Evolutionary conservation across 2,888 invertebrate species (phyloP), one percentile per base, ranked within the genome.

Genomic region (Sepioteuthis lessoniana): DNA sequence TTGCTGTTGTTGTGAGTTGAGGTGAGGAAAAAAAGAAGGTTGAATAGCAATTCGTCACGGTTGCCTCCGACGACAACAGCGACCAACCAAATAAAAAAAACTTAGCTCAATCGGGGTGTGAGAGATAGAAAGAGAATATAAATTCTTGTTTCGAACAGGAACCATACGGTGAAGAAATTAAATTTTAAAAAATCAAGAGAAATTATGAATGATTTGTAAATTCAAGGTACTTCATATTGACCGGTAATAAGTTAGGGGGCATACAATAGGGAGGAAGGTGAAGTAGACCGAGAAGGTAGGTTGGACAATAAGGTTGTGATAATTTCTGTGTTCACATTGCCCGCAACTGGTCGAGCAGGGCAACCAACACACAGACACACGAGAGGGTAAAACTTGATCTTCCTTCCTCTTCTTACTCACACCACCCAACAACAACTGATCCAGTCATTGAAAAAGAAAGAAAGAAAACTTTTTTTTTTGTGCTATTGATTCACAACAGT

Each of bases 1-100:
- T 95, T 37, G 94, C 76, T 76, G n/a, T 35, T 76, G 13, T 1
- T 35, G n/a, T 19, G 47, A 47, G 47, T 47, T 31, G 10, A 60
- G 60, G 28, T 60, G 60, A 47, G 16, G 60, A 31, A 10, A 60
- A 25, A 8, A 13, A 76, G n/a, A n/a, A 76, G 76, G 76, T 16
- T 76, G 10, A n/a, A 35, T 76, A n/a, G 16, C 1, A 76, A n/a
- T 76, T 10, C 76, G n/a, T 16, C 25, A 76, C n/a, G 35, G 76
- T 76, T n/a, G n/a, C n/a, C 76, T n/a, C 76, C 19, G n/a, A 76
- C 76, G n/a, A 76, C 76, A 35, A 35, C 76, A 76, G 35, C 16
- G 76, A 76, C 76, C 76, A 76, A 19, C 76, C n/a, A 8, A 35
- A 76, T 76, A 76, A n/a, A n/a, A n/a, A 55, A 55, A 55, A 76